These are phyloP conservation scores for Lithophane semibrunnea DNA, from an alignment of 2,888 invertebrate species.

Conservation along the genomic window DNA sequence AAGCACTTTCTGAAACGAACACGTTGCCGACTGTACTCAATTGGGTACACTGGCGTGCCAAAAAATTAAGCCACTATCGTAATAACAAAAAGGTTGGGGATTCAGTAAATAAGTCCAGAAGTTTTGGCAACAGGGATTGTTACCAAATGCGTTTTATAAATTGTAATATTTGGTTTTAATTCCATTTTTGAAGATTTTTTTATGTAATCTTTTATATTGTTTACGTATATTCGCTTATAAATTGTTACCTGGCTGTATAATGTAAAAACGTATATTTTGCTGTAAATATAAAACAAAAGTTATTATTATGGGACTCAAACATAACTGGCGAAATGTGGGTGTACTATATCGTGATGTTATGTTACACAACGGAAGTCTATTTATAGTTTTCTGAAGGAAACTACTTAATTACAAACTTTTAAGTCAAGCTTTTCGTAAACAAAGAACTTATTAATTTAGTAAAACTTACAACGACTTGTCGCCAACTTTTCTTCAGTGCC, in stretches of 20 bases:
- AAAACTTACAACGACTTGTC: slow-evolving; percentile 20
- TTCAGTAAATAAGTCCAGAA: slow-evolving; percentile 45
- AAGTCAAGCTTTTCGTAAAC: slow-evolving; percentile 18
- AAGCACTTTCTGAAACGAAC: slow-evolving; percentile 32
- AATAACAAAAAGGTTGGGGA: slow-evolving; percentile 36
- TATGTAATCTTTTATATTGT: background rate
- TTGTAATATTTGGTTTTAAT: slow-evolving; percentile 27
- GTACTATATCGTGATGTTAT: no score
- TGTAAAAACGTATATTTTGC: background rate
- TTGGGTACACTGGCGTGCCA: slow-evolving; percentile 55
- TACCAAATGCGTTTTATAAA: slow-evolving; percentile 21
- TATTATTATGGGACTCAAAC: no score
- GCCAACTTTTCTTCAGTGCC: slow-evolving; percentile 21
- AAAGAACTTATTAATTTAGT: slow-evolving; percentile 25
- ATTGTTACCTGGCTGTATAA: background rate
- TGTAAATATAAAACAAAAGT: background rate
- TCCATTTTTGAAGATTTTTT: background rate
- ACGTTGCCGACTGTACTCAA: slow-evolving; percentile 27
- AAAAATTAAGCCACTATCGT: slow-evolving; percentile 48
- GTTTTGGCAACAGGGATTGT: slow-evolving; percentile 47
- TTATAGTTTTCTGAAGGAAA: background rate
- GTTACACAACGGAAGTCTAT: background rate
- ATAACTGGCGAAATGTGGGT: no score
- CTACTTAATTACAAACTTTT: slow-evolving; percentile 12
- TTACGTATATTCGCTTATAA: background rate